These are phyloP conservation scores for Chaetodon trifascialis DNA, from an alignment of 2,113 vertebrate species.

Conservation along the genomic window DNA sequence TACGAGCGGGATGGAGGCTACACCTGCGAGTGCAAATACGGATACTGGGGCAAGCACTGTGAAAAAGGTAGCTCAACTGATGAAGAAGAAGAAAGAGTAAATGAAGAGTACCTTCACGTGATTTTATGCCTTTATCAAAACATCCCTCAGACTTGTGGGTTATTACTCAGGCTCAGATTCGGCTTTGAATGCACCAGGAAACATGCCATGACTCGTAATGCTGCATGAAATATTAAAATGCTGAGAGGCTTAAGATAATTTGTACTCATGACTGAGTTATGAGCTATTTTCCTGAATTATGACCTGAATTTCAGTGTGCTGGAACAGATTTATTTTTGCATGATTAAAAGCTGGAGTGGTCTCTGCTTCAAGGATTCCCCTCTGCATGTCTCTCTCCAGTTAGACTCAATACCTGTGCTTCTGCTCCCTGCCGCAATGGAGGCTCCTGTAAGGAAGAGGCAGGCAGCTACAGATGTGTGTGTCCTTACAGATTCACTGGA, in stretches of 20 bases:
- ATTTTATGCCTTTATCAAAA: constrained; percentile 17
- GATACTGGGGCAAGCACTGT: constrained; percentile 92
- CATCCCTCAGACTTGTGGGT: constrained; percentile 13
- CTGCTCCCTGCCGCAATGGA: constrained; percentile 92
- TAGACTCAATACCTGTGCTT: constrained; percentile 91
- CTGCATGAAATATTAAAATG: constrained; percentile 62
- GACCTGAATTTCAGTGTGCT: constrained; percentile 39
- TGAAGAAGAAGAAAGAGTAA: neutral
- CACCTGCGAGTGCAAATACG: constrained; percentile 90
- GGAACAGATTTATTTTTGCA: constrained; percentile 59
- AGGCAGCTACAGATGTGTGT: constrained; percentile 91
- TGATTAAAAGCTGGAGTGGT: constrained; percentile 33
- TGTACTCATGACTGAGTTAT: constrained; percentile 53
- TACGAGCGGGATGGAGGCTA: constrained; percentile 90
- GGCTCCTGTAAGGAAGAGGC: constrained; percentile 92
- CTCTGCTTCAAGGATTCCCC: constrained; percentile 65
- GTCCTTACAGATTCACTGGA: constrained; percentile 95
- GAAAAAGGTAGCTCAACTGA: constrained; percentile 89
- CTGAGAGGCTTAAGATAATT: constrained; percentile 64
- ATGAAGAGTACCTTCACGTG: neutral
- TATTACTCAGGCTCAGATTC: constrained; percentile 34
- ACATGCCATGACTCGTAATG: constrained; percentile 57
- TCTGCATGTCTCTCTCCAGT: constrained; percentile 83
- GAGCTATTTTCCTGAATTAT: constrained; percentile 57
- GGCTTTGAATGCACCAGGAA: constrained; percentile 57